Conservation (phyloP, 2,888 invertebrate species). For the Hecatera dysodea region DNA sequence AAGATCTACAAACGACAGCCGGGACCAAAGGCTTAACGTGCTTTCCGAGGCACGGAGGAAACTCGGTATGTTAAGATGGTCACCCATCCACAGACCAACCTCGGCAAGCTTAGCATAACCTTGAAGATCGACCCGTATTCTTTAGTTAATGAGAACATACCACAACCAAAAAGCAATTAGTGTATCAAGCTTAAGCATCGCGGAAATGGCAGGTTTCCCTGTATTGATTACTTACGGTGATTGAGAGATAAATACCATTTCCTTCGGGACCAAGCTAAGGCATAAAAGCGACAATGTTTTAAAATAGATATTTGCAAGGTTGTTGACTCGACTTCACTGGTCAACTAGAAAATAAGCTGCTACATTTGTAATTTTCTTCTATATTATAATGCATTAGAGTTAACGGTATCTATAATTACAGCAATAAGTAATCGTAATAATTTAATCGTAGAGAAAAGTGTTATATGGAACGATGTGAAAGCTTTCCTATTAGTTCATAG, state of each 20-base stretch:
- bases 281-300: not conserved
- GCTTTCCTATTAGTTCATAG: not conserved
- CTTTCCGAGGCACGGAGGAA: too few relatives aligned
- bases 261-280: not conserved
- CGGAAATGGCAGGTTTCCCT: not conserved
- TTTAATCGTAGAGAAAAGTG: conserved; percentile 30
- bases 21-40: too few relatives aligned
- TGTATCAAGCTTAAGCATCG: not conserved
- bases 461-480: conserved; percentile 26
- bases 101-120: too few relatives aligned
- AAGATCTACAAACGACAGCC: too few relatives aligned
- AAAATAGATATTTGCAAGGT: not conserved
- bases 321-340: conserved; percentile 7
- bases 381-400: conserved; percentile 32
- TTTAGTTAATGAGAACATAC: too few relatives aligned
- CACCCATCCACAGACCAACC: too few relatives aligned
- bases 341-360: conserved; percentile 29
- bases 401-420: conserved; percentile 42
- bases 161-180: not conserved
- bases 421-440: conserved; percentile 34
- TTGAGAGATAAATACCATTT: not conserved
- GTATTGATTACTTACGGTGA: not conserved
- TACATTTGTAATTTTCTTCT: conserved; percentile 25
- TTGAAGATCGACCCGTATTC: too few relatives aligned
- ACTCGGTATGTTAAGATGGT: too few relatives aligned